phyloP scores from a whole-genome alignment of 2,797 vertebrate genomes.

The Coluber constrictor region DNA sequence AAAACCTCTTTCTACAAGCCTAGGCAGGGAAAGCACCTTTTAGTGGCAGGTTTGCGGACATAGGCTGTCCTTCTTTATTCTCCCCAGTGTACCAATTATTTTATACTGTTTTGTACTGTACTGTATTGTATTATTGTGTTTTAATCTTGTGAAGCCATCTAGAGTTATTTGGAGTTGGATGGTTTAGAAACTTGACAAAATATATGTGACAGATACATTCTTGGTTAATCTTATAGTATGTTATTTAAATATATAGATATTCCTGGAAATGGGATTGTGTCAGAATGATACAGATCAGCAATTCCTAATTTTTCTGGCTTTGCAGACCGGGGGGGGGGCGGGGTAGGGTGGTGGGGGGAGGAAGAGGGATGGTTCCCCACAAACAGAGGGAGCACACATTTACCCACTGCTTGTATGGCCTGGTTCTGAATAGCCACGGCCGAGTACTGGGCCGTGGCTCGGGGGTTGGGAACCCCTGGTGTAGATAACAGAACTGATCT shows the following conservation, averaged over 20 bases:
- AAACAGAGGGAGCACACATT: neutral
- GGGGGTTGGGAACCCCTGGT: neutral
- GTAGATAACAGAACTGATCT: neutral
- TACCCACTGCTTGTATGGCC: neutral
- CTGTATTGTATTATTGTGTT: neutral
- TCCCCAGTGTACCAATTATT: neutral
- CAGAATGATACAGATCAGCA: neutral
- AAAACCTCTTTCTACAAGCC: neutral
- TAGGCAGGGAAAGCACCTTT: neutral
- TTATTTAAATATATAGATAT: neutral
- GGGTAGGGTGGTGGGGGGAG: too few relatives aligned
- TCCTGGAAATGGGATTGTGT: neutral
- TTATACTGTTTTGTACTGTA: neutral
- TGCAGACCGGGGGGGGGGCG: neutral
- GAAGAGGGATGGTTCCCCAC: neutral
- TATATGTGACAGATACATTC: neutral
- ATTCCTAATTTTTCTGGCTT: neutral
- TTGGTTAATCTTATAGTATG: neutral
- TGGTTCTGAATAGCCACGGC: neutral
- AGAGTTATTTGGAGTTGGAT: neutral
- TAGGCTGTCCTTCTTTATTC: neutral
- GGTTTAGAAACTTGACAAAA: neutral
- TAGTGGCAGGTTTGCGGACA: neutral
- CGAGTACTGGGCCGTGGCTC: rapidly evolving
- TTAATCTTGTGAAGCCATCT: neutral